Evolutionary conservation across 2,113 vertebrate species (phyloP).

Genomic region (Microtus oregoni): DNA sequence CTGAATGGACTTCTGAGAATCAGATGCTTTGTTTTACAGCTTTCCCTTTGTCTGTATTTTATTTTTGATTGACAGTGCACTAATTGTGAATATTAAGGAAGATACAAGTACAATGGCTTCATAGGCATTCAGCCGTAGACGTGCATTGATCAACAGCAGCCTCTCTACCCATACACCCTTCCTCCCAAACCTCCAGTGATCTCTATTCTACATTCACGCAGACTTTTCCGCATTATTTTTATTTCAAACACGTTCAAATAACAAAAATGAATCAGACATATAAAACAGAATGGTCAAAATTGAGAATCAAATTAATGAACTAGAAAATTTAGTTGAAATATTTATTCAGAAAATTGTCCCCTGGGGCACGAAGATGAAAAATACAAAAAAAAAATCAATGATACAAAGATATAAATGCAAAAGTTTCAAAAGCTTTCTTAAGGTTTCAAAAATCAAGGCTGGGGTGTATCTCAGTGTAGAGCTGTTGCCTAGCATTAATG

Average conservation of each 20-base stretch:
- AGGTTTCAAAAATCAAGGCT: not conserved
- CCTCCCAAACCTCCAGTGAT: not conserved
- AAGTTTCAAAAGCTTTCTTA: not conserved
- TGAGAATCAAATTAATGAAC: constrained; percentile 10
- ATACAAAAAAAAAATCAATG: not conserved
- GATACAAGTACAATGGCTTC: not conserved
- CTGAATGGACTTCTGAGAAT: not conserved
- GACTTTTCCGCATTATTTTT: not conserved
- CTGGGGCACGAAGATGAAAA: not conserved
- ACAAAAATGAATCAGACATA: constrained; percentile 4
- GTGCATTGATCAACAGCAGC: not conserved
- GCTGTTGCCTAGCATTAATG: not conserved
- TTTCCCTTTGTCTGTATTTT: not conserved
- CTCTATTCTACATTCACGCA: not conserved
- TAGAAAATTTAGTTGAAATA: constrained; percentile 27
- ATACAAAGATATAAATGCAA: not conserved
- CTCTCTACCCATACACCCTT: not conserved
- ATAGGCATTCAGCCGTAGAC: no score
- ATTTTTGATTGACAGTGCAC: not conserved
- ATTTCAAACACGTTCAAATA: constrained; percentile 28
- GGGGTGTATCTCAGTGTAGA: not conserved
- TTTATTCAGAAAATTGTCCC: constrained; percentile 5
- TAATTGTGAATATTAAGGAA: not conserved
- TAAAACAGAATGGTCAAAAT: not conserved
- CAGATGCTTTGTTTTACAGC: not conserved